These are phyloP conservation scores for Drosophila orosa DNA, from an alignment of 1,140 invertebrate genomes.

Conservation along the genomic window DNA sequence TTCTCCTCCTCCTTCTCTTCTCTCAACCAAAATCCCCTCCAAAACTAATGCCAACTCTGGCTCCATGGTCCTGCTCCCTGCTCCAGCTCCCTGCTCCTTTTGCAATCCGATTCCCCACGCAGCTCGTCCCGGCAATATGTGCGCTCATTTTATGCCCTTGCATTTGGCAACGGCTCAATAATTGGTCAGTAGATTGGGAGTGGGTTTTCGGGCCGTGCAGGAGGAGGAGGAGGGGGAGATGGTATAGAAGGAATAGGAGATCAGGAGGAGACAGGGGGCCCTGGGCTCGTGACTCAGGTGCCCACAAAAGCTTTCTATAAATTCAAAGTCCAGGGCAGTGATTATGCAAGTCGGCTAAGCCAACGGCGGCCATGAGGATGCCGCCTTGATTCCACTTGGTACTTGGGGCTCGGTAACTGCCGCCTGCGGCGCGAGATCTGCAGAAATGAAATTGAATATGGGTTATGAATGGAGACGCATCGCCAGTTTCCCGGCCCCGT, in stretches of 20 bases:
- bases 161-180: constrained; percentile 77
- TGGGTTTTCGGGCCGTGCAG: not conserved
- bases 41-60: constrained; percentile 40
- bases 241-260: not conserved
- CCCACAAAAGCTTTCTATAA: constrained; percentile 75
- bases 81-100: constrained; percentile 5
- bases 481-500: constrained; percentile 9
- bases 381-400: constrained; percentile 7
- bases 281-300: constrained; percentile 66
- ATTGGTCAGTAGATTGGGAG: constrained; percentile 63
- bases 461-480: constrained; percentile 65
- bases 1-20: not conserved
- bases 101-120: constrained; percentile 38
- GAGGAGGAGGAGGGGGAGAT: not conserved
- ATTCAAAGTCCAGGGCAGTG: constrained; percentile 66
- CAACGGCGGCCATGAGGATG: constrained; percentile 23
- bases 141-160: constrained; percentile 71
- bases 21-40: constrained; percentile 2
- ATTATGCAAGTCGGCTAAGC: constrained; percentile 71
- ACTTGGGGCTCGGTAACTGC: constrained; percentile 6
- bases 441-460: constrained; percentile 75
- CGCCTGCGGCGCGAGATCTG: constrained; percentile 49
- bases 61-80: constrained; percentile 5
- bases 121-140: constrained; percentile 60
- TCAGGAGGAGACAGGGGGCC: not conserved